Conservation (phyloP, 2,888 invertebrate species). For the Ichneumon xanthorius region DNA sequence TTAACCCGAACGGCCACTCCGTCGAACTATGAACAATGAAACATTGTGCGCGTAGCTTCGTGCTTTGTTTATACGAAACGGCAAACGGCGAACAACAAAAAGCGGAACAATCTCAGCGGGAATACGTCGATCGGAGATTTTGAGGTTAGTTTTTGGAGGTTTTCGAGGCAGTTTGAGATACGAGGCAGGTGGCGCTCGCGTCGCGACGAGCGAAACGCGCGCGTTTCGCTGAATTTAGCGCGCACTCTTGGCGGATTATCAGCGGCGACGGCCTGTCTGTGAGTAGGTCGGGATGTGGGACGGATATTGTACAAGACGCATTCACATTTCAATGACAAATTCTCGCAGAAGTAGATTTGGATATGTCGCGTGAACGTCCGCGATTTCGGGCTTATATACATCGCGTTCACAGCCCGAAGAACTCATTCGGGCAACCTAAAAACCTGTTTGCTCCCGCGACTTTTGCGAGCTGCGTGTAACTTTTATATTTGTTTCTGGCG, state of each 20-base stretch:
- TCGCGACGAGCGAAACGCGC: neutral
- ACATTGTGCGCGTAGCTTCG: neutral
- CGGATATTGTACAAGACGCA: neutral
- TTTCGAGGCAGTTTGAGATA: neutral
- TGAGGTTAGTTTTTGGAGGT: slow-evolving; percentile 53
- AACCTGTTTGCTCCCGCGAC: too few relatives aligned
- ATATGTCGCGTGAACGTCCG: too few relatives aligned
- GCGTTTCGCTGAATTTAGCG: neutral
- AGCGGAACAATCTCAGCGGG: slow-evolving; percentile 26
- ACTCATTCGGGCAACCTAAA: too few relatives aligned
- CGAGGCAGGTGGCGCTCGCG: neutral
- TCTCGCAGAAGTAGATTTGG: too few relatives aligned
- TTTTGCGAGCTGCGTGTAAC: too few relatives aligned
- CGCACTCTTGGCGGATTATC: neutral
- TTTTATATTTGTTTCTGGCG: too few relatives aligned
- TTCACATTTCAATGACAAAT: neutral
- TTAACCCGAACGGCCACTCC: neutral
- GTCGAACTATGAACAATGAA: neutral
- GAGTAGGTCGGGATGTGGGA: neutral
- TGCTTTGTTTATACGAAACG: neutral
- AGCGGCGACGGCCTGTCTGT: neutral
- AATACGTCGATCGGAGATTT: slow-evolving; percentile 37
- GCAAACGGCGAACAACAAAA: neutral
- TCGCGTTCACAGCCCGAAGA: too few relatives aligned
- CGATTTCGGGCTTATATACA: too few relatives aligned